These are phyloP conservation scores for Ptyas mucosa DNA, from an alignment of 2,113 vertebrate genomes.

Conservation along the genomic window DNA sequence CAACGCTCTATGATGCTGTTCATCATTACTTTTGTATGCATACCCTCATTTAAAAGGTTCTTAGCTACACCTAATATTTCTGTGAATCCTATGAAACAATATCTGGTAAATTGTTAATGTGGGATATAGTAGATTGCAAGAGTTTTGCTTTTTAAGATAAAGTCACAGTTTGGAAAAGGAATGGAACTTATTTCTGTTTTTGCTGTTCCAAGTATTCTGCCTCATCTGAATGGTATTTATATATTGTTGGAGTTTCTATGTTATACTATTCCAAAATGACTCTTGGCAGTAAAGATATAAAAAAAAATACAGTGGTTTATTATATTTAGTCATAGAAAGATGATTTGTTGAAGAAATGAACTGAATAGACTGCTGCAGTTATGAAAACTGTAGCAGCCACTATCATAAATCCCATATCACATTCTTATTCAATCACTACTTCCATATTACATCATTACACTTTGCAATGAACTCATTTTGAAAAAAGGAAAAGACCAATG, in stretches of 20 bases:
- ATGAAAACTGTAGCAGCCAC: background rate
- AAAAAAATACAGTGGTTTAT: background rate
- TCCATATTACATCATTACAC: background rate
- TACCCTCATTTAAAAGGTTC: no score
- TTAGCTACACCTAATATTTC: background rate
- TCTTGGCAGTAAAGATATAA: background rate
- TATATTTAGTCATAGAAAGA: background rate
- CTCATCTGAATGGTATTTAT: background rate
- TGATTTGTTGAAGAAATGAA: background rate
- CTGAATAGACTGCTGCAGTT: background rate
- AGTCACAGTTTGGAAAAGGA: background rate
- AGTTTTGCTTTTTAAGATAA: background rate
- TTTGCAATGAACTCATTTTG: background rate
- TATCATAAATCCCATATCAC: background rate
- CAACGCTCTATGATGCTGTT: background rate
- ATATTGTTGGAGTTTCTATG: background rate
- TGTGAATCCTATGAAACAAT: background rate
- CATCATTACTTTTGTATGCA: background rate
- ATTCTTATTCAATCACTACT: background rate
- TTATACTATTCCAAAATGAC: background rate
- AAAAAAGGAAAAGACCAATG: no score
- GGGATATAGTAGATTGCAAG: background rate
- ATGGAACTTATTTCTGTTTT: background rate
- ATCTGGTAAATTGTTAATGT: background rate
- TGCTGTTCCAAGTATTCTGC: background rate